A percentile compares a stretch with the other conserved stretches of the same genome.
Evolutionary conservation across 1,140 invertebrate genomes (phyloP).

Genomic region (Maniola jurtina): DNA sequence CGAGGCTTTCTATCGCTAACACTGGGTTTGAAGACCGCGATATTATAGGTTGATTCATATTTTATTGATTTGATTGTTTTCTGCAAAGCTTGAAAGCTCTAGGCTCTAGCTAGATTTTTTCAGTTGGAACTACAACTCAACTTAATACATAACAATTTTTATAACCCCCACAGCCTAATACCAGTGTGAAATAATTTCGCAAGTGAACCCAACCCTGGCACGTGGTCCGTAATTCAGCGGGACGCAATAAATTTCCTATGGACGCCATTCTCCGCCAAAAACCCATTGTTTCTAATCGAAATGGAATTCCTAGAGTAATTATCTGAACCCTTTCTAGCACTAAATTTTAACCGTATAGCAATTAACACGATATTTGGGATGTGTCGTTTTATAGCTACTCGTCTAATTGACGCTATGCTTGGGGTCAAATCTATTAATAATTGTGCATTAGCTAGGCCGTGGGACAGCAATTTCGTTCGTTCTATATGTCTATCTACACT

Average conservation of each 20-base stretch:
- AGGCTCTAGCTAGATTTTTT: too few species aligned
- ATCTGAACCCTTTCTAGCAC: constrained; percentile 65
- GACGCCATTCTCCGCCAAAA: constrained; percentile 42
- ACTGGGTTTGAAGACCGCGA: too few species aligned
- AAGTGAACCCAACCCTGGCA: constrained; percentile 5
- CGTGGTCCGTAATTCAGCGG: constrained; percentile 35
- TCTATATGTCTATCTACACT: constrained; percentile 8
- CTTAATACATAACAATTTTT: background rate
- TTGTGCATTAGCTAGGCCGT: constrained; percentile 41
- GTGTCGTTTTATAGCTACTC: constrained; percentile 52
- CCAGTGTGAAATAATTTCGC: constrained; percentile 1
- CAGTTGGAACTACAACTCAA: too few species aligned
- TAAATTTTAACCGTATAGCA: constrained; percentile 65
- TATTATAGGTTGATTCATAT: too few species aligned
- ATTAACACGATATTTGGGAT: constrained; percentile 59
- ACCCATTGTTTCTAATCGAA: constrained; percentile 56
- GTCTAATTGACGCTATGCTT: constrained; percentile 58
- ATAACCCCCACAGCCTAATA: background rate
- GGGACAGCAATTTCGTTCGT: constrained; percentile 25
- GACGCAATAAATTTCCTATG: constrained; percentile 43
- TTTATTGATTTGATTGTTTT: too few species aligned
- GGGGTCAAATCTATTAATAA: constrained; percentile 61
- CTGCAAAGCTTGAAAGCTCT: too few species aligned
- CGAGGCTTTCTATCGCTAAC: too few species aligned
- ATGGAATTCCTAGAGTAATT: constrained; percentile 66